Evolutionary conservation across 2,888 invertebrate genomes (phyloP).

Genomic region (Pammene aurita): DNA sequence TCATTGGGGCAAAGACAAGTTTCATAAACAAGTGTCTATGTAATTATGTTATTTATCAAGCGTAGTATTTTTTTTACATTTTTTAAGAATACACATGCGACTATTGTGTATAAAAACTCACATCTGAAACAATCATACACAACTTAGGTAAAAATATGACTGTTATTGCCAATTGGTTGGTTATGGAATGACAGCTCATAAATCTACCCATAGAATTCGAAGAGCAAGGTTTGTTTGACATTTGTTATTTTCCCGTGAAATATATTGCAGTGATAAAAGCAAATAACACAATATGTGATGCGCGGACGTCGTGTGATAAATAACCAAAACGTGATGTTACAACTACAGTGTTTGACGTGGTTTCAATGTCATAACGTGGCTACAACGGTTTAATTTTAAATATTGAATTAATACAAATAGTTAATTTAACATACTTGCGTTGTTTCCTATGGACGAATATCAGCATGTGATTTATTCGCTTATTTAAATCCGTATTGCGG

Average conservation of each 20-base stretch:
- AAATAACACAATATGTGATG: conserved; percentile 32
- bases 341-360: conserved; percentile 26
- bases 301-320: conserved; percentile 36
- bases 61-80: neutral
- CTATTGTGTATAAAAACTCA: no score
- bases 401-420: neutral
- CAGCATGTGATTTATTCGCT: no score
- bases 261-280: conserved; percentile 3
- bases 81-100: no score
- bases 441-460: neutral
- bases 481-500: no score
- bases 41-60: no score
- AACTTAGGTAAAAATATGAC: neutral
- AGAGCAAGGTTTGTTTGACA: neutral
- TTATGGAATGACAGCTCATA: conserved; percentile 18
- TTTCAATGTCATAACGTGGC: no score
- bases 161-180: neutral
- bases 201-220: conserved; percentile 9
- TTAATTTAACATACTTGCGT: neutral
- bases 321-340: conserved; percentile 31
- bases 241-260: neutral
- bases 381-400: neutral
- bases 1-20: neutral
- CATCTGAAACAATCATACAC: neutral
- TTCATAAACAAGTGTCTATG: no score